Conservation (phyloP, 2,113 vertebrate species). For the Montifringilla adamsi region DNA sequence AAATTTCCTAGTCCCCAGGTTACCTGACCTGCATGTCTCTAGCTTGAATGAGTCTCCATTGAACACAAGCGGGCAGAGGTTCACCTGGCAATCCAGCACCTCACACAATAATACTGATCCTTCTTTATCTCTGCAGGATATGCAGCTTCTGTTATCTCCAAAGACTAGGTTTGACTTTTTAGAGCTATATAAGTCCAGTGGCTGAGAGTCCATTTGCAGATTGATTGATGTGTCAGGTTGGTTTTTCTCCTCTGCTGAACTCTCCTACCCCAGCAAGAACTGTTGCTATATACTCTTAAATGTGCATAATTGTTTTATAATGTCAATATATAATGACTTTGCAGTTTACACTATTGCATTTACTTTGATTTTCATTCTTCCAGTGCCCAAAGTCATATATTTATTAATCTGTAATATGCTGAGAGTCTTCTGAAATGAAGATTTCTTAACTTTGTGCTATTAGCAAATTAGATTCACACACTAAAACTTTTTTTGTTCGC, state of each 20-base stretch:
- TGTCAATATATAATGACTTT: not conserved
- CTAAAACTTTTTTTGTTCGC: not conserved
- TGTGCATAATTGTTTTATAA: not conserved
- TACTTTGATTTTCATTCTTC: constrained; percentile 22
- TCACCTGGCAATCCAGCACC: not conserved
- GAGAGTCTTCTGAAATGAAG: not conserved
- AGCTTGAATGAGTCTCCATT: not conserved
- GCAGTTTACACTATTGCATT: not conserved
- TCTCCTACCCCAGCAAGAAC: not conserved
- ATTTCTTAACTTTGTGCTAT: not conserved
- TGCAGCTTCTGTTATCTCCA: not conserved
- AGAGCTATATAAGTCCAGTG: not conserved
- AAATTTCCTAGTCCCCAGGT: not conserved
- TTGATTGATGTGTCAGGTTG: not conserved
- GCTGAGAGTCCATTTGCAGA: not conserved
- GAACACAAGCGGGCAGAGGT: not conserved
- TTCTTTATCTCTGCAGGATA: not conserved
- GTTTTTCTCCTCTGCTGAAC: not conserved
- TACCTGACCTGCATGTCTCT: not conserved
- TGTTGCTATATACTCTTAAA: not conserved
- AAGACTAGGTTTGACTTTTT: not conserved
- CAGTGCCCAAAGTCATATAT: not conserved
- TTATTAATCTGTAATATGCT: not conserved
- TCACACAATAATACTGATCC: not conserved
- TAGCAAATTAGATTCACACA: constrained; percentile 12